These are phyloP conservation scores for Bolborhynchus lineola DNA, from an alignment of 2,113 vertebrate species.

Conservation along the genomic window DNA sequence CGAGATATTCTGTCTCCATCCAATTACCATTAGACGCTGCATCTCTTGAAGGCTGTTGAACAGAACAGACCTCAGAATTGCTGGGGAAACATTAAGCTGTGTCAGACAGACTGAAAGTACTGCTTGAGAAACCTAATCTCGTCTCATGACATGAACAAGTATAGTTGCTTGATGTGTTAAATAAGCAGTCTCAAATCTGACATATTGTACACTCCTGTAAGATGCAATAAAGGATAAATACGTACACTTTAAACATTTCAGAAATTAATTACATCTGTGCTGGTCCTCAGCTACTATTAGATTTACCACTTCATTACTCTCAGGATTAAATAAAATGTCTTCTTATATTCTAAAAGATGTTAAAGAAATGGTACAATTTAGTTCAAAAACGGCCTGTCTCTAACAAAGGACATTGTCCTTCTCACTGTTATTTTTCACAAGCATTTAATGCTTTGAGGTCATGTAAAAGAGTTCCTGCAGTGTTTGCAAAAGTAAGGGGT, in stretches of 20 bases:
- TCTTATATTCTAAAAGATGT: neutral
- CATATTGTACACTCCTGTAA: neutral
- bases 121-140: conserved; percentile 23
- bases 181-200: neutral
- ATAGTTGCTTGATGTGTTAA: neutral
- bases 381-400: neutral
- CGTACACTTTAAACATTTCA: neutral
- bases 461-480: neutral
- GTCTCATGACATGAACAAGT: neutral
- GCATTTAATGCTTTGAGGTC: neutral
- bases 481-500: neutral
- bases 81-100: neutral
- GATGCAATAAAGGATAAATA: neutral
- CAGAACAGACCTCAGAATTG: conserved; percentile 25
- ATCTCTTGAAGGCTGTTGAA: neutral
- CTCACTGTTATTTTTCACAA: neutral
- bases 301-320: neutral
- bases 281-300: neutral
- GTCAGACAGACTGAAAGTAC: neutral
- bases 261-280: neutral
- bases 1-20: neutral
- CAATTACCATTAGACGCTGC: conserved; percentile 13
- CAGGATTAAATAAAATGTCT: neutral
- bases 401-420: neutral
- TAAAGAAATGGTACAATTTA: neutral